These are phyloP conservation scores for Vollenhovia emeryi DNA, from an alignment of 1,140 invertebrate species.

Conservation along the genomic window DNA sequence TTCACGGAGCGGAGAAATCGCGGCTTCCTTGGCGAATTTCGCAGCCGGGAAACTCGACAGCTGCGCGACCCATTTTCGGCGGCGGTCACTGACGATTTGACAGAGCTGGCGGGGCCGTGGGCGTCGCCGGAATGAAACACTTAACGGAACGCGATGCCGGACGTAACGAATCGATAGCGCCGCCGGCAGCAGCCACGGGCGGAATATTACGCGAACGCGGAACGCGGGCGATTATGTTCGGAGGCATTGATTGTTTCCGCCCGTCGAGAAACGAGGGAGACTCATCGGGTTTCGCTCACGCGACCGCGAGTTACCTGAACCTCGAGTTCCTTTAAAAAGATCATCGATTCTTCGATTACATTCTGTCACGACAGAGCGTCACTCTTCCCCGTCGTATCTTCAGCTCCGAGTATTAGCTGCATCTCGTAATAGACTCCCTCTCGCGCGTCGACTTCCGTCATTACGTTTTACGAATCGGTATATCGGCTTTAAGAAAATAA, in stretches of 20 bases:
- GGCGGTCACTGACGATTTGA: slow-evolving; percentile 57
- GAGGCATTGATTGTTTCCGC: background rate
- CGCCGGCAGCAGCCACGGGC: background rate
- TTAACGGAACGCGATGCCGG: slow-evolving; percentile 14
- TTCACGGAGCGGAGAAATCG: slow-evolving; percentile 66
- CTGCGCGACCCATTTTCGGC: slow-evolving; percentile 68
- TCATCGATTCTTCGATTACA: background rate
- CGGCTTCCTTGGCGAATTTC: slow-evolving; percentile 59
- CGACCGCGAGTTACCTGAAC: background rate
- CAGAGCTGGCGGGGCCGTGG: slow-evolving; percentile 28
- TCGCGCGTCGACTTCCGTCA: background rate
- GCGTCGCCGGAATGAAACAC: background rate
- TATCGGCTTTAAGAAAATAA: slow-evolving; percentile 23
- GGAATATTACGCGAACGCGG: background rate
- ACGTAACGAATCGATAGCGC: slow-evolving; percentile 9
- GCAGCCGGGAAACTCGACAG: slow-evolving; percentile 57
- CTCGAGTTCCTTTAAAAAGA: background rate
- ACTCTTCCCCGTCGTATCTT: background rate
- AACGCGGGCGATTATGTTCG: background rate
- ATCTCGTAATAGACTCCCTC: background rate
- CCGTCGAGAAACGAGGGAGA: background rate
- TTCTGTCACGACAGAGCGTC: background rate
- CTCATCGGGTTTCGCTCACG: background rate
- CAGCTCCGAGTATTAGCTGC: background rate
- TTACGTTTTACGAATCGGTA: background rate